phyloP scores from a whole-genome alignment of 2,797 vertebrate genomes.

The Betta splendens region DNA sequence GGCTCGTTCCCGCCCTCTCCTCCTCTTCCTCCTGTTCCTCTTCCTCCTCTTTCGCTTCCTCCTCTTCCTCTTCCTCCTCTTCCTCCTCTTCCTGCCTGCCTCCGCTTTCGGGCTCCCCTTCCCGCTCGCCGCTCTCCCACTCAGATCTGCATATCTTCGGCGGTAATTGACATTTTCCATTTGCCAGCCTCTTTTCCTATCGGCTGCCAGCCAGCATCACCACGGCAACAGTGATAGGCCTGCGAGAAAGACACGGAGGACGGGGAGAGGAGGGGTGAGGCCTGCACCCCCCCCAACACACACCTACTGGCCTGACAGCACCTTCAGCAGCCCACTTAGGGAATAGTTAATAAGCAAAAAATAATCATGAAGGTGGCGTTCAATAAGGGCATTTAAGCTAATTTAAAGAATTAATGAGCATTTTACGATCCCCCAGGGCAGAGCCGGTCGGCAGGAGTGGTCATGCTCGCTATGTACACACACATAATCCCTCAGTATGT shows the following conservation, averaged over 20 bases:
- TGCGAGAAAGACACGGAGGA: conserved; percentile 39
- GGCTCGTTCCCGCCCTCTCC: conserved; percentile 29
- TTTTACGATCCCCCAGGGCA: conserved; percentile 71
- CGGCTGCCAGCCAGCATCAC: conserved; percentile 82
- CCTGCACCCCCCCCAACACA: conserved; percentile 43
- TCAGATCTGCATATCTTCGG: conserved; percentile 82
- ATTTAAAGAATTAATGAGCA: conserved; percentile 78
- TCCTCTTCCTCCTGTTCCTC: conserved; percentile 36
- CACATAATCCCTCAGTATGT: conserved; percentile 64
- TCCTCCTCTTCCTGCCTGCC: conserved; percentile 21
- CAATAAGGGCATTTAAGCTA: conserved; percentile 77
- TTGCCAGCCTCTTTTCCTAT: conserved; percentile 85
- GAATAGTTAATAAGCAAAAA: conserved; percentile 78
- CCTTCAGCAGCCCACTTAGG: conserved; percentile 63
- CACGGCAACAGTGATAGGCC: conserved; percentile 84
- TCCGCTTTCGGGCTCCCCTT: too few species aligned
- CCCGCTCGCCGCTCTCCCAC: conserved; percentile 51
- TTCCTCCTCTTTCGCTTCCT: conserved; percentile 12
- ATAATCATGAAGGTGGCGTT: conserved; percentile 71
- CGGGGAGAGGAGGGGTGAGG: conserved; percentile 7
- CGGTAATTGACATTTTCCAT: conserved; percentile 97
- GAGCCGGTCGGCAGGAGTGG: conserved; percentile 37
- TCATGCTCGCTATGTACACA: conserved; percentile 65
- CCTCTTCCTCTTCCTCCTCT: conserved; percentile 6
- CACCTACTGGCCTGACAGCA: conserved; percentile 68